Evolutionary conservation across 2,113 vertebrate genomes (phyloP), one percentile per base, ranked within the genome.

Genomic region (Anhinga rufa): DNA sequence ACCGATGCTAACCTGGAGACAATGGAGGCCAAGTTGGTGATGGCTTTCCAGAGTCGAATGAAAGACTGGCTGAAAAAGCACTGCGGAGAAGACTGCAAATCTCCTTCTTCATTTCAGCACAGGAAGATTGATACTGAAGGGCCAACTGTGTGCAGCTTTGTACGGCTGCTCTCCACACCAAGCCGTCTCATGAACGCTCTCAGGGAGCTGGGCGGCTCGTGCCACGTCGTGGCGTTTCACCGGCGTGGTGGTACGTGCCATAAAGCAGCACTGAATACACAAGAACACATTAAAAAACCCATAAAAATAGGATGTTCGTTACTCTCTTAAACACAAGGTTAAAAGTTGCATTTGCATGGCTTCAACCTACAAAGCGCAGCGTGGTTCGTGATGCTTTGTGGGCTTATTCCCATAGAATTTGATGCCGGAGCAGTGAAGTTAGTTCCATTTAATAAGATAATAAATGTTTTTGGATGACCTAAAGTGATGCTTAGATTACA

Each of bases 81-180:
- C 86, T 18, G 8, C 2, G 4, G n/a, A 70, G 49, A 40, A 9
- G 64, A 40, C 48, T 72, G 57, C 52, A 92, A 71, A 91, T 62
- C 86, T 95, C 77, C 93, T 91, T 81, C 60, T 88, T 96, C 81
- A 49, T 95, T 95, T 96, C 94, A 92, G 71, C 46, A 97, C 29
- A 60, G 82, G 80, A 96, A 97, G 92, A 79, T 55, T 95, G 86
- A 65, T 82, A 69, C 85, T 83, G 88, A 96, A 96, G 70, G 48
- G 74, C 62, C 88, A 93, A 19, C 68, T 21, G 34, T 42, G 92
- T 74, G 80, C 86, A 91, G 84, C 84, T 96, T 95, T 93, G 69
- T 93, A 82, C 1, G 21, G 85, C 93, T 95, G 86, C 79, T 97
- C 86, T 94, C 93, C 93, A 58, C 29, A 26, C 68, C 89, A 88